phyloP scores from a whole-genome alignment of 2,113 vertebrate genomes.

The Cygnus atratus region DNA sequence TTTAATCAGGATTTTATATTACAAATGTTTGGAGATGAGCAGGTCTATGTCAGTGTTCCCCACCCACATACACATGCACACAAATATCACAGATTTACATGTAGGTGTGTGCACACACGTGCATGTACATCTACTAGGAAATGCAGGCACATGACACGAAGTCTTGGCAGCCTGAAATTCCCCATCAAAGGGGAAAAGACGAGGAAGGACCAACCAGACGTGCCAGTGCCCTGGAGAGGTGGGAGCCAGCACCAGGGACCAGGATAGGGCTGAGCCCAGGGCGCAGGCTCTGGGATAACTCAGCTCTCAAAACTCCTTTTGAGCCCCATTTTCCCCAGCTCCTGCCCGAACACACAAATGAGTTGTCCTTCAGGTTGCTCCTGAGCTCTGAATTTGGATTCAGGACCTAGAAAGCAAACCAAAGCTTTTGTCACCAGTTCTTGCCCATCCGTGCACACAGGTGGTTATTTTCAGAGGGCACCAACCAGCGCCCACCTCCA shows the following conservation, averaged over 20 bases:
- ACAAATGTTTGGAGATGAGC: not conserved
- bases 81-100: no score
- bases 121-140: fast-evolving
- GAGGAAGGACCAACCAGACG: not conserved
- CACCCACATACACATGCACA: fast-evolving
- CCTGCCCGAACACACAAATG: fast-evolving
- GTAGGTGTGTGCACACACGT: not conserved
- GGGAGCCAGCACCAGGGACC: not conserved
- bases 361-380: not conserved
- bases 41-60: not conserved
- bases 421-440: not conserved
- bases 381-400: not conserved
- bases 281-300: not conserved
- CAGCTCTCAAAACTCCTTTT: not conserved
- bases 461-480: not conserved
- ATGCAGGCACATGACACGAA: fast-evolving
- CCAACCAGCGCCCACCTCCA: not conserved
- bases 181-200: not conserved
- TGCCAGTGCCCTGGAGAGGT: not conserved
- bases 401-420: not conserved
- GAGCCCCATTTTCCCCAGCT: fast-evolving
- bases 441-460: fast-evolving
- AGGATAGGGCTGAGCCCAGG: not conserved
- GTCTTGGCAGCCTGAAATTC: not conserved
- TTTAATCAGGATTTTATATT: not conserved